Evolutionary conservation across 30 jellyfish, hydroid and myxozoan genomes (phyloP), one percentile per base, ranked within the genome.

Genomic region (Cassiopea andromeda): DNA sequence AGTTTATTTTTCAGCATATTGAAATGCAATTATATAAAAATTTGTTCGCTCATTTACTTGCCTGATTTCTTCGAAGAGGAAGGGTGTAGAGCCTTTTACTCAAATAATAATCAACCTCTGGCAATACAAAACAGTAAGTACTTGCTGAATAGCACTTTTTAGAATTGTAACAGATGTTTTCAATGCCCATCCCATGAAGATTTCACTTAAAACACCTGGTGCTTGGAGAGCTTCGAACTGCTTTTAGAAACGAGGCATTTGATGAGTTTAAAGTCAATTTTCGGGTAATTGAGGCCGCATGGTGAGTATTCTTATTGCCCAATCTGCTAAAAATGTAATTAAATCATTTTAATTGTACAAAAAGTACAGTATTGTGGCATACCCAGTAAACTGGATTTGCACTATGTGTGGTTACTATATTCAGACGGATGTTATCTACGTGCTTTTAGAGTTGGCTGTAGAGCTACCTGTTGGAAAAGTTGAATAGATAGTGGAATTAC

Each of bases 401-500:
- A 9, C 68, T 27, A 80, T 13, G 44, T 80, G 89, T 44, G 89
- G 89, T 69, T 80, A 49, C 48, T 47, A 58, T 45, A 47, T 17
- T 6, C 49, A 80, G 73, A 80, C 89, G 89, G 89, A 80, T 80
- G 89, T 80, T 54, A 82, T 82, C 84, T 44, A 75, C 71, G 69
- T 75, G 84, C 50, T 75, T 46, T 75, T 47, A 14, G 79, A 19
- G 27, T 70, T 70, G 79, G 27, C 46, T 49, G 74, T 77, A 77
- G 86, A 77, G 8, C 12, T 82, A 82, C 91, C 91, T 82, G 91
- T 70, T 82, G 18, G 46, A 6, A 17, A 3, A 15, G 1, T 46
- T 77, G 75, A 77, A 77, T 15, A 58, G 86, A 60, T 13, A 48
- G 7, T 4, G 38, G 27, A 44, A 48, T 19, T 15, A 47, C 91